These are phyloP conservation scores for Leucozona laternaria DNA, from an alignment of 2,888 invertebrate species.

Conservation along the genomic window DNA sequence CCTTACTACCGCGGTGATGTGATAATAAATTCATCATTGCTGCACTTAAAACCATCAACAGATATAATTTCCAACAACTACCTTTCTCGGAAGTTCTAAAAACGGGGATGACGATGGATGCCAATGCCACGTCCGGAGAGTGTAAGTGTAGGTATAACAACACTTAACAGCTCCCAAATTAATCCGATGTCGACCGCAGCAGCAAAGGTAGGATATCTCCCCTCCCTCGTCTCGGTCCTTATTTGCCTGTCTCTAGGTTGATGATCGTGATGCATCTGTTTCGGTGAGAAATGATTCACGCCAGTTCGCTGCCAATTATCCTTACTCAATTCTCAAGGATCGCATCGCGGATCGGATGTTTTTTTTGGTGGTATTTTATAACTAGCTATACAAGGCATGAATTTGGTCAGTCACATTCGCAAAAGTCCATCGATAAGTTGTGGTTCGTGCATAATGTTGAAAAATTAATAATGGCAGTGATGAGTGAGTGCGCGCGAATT, in stretches of 20 bases:
- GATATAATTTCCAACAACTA: conserved; percentile 75
- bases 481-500: conserved; percentile 16
- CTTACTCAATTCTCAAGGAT: conserved; percentile 46
- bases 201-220: conserved; percentile 31
- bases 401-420: conserved; percentile 43
- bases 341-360: conserved; percentile 48
- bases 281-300: conserved; percentile 46
- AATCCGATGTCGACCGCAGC: conserved; percentile 53
- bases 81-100: conserved; percentile 71
- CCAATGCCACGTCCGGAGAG: conserved; percentile 47
- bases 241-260: conserved; percentile 47
- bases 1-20: conserved; percentile 58
- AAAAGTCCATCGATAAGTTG: conserved; percentile 46
- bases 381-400: neutral
- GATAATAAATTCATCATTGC: conserved; percentile 75
- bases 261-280: conserved; percentile 69
- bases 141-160: conserved; percentile 63
- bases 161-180: conserved; percentile 72
- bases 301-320: conserved; percentile 65
- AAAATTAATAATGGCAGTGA: conserved; percentile 31
- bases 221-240: conserved; percentile 54
- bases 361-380: neutral
- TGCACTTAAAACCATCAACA: conserved; percentile 75
- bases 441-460: conserved; percentile 2
- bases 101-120: neutral